A percentile compares a stretch with the other conserved stretches of the same genome.
Evolutionary conservation across 1,140 invertebrate species (phyloP).

Genomic region (Pseudomyrmex concolor): DNA sequence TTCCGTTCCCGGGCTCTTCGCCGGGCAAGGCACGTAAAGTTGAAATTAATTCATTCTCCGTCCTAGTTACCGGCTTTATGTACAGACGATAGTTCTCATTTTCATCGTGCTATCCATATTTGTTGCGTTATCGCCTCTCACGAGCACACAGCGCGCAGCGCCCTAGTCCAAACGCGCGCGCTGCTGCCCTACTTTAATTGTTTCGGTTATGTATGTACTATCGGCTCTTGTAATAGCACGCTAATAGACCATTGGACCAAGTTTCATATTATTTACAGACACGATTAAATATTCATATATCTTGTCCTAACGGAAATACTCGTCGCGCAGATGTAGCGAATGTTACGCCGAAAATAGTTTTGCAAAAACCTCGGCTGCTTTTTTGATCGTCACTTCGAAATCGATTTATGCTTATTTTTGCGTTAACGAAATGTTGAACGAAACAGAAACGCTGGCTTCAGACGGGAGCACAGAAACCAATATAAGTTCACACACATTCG

Average conservation of each 20-base stretch:
- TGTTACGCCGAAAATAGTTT: not conserved
- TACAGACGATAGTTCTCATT: constrained; percentile 71
- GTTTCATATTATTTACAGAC: not conserved
- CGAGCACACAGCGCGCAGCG: constrained; percentile 32
- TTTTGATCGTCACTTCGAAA: not conserved
- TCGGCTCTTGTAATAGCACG: not conserved
- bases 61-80: constrained; percentile 70
- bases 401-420: not conserved
- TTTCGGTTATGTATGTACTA: not conserved
- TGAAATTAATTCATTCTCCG: constrained; percentile 76
- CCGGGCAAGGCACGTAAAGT: constrained; percentile 62
- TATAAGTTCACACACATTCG: not conserved
- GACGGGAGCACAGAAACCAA: constrained; percentile 1
- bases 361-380: not conserved
- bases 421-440: not conserved
- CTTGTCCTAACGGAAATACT: not conserved
- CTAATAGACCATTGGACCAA: not conserved
- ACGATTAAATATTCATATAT: not conserved
- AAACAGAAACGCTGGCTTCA: constrained; percentile 12
- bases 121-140: constrained; percentile 72
- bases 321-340: not conserved
- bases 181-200: constrained; percentile 73
- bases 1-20: constrained; percentile 48
- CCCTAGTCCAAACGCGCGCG: constrained; percentile 58
- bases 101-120: constrained; percentile 76